Base-by-base conservation (phyloP, 2,113 vertebrate genomes). In the Antechinus flavipes region DNA sequence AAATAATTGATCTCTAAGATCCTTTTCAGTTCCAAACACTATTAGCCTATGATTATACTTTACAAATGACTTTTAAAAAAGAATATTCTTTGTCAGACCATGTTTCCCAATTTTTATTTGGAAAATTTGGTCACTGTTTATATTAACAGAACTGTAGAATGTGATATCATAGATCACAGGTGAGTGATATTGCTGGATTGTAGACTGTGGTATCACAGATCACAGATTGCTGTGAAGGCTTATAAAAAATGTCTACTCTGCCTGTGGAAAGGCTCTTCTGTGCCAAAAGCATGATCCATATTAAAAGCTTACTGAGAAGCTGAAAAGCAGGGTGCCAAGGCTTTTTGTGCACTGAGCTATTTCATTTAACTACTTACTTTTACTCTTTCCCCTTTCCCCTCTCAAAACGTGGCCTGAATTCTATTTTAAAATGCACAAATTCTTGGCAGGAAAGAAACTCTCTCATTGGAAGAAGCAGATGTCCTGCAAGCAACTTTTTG, bases 371-470 rank as follows among this genome's bases (percentile, higher is more conserved):
- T 50, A 47, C 61, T 97, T 97, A 89, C 6, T 52, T 95, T 97
- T 95, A 53, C 89, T 4, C 2, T 92, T 95, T 92, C 95, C 94
- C 95, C 95, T 93, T 94, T 93, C 91, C 84, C 94, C 97, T 96
- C 96, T 97, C 97, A 46, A 94, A 97, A 95, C 93, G 92, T 95
- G 89, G 97, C 97, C 96, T 95, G 96, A 95, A 95, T 97, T 98
- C 97, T 98, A 97, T 98, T 98, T 95, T 98, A 98, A 42, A 98
- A 98, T 98, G 94, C 96, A 92, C 96, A 97, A 96, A 94, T 95
- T 98, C 97, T 98, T 98, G 98, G 96, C 92, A 96, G 90, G 90
- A 92, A 96, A 94, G 93, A 97, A 95, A 97, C 89, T 97, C 91
- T 98, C 90, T 93, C 96, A 96, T 97, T 98, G 97, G 94, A 98